Conservation (phyloP, 1,140 invertebrate genomes). For the Myzus persicae region DNA sequence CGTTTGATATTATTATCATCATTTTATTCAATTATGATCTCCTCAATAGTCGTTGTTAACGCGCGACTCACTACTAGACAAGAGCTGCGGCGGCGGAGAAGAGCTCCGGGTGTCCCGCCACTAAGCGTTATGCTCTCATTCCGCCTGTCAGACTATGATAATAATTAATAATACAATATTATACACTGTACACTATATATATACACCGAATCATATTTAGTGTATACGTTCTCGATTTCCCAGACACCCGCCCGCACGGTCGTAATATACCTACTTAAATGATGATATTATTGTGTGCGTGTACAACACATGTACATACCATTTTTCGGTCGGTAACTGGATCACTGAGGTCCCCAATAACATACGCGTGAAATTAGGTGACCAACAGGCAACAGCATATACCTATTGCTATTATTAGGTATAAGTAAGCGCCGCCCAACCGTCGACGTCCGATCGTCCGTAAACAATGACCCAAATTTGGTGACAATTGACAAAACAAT, state of each 20-base stretch:
- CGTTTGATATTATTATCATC: background rate
- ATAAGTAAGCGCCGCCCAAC: background rate
- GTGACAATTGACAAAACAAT: background rate
- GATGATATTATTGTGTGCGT: background rate
- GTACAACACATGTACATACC: background rate
- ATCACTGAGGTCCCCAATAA: background rate
- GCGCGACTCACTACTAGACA: background rate
- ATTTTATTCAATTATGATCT: background rate
- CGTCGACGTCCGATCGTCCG: conserved; percentile 16
- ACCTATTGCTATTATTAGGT: background rate
- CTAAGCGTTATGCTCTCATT: conserved; percentile 44
- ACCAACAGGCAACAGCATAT: background rate
- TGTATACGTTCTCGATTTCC: background rate
- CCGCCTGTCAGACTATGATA: background rate
- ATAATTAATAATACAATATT: background rate
- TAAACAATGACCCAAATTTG: conserved; percentile 41
- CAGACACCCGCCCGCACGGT: background rate
- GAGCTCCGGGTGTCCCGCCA: background rate
- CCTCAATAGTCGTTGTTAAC: background rate
- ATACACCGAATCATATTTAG: background rate
- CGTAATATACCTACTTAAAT: background rate
- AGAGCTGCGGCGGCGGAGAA: background rate
- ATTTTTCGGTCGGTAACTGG: background rate
- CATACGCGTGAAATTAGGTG: background rate
- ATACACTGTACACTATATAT: background rate